Evolutionary conservation across 1,140 invertebrate genomes (phyloP).

Genomic region (Lamellibrachia luymesi): DNA sequence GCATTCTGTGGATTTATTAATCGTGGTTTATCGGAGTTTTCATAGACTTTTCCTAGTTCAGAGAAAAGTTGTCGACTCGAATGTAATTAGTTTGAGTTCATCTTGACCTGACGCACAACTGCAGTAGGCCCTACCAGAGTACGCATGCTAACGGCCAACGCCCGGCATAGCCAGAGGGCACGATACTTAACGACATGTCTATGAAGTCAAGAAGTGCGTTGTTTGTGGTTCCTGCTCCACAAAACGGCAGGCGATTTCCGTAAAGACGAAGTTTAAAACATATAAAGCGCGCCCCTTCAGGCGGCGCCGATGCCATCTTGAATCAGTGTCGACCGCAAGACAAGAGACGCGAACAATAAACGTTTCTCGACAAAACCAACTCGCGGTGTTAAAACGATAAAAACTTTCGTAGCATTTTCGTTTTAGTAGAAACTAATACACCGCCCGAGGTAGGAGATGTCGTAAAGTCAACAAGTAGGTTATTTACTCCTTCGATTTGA

Average conservation of each 20-base stretch:
- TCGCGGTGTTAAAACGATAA: not conserved
- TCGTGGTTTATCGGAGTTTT: not conserved
- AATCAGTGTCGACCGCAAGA: not conserved
- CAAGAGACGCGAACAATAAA: not conserved
- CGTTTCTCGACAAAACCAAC: not conserved
- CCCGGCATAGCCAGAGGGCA: not conserved
- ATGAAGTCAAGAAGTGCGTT: not conserved
- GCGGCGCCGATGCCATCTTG: not conserved
- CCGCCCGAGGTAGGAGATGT: not conserved
- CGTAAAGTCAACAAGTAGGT: not conserved
- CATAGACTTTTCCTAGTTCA: not conserved
- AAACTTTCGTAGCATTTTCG: not conserved
- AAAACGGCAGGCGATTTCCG: constrained; percentile 3
- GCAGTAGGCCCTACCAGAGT: not conserved
- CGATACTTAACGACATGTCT: not conserved
- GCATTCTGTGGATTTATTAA: not conserved
- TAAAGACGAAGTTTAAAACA: constrained; percentile 5
- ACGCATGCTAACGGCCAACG: not conserved
- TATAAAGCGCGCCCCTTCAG: not conserved
- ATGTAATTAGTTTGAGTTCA: not conserved
- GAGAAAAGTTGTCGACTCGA: not conserved
- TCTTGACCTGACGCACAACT: not conserved
- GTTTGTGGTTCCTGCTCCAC: not conserved
- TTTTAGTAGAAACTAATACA: not conserved
- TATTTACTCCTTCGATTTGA: not conserved